These are phyloP conservation scores for Cacatua alba DNA, from an alignment of 2,113 vertebrate genomes.

Conservation along the genomic window DNA sequence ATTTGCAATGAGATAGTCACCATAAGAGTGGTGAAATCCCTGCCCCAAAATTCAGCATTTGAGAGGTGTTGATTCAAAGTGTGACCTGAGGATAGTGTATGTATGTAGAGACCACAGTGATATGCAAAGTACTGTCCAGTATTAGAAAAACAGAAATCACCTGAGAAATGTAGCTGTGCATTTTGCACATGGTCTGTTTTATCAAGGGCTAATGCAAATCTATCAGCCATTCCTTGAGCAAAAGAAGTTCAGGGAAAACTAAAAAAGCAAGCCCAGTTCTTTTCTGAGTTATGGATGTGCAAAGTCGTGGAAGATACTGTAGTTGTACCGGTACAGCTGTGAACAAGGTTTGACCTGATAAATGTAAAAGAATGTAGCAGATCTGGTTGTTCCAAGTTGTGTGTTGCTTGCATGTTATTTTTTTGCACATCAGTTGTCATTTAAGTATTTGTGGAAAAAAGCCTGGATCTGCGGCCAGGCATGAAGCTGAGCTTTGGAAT, in stretches of 20 bases:
- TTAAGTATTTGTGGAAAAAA: conserved; percentile 74
- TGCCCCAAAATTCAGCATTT: background rate
- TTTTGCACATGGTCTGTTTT: background rate
- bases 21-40: background rate
- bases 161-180: background rate
- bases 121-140: background rate
- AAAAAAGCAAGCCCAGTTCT: background rate
- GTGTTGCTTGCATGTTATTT: background rate
- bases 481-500: conserved; percentile 79
- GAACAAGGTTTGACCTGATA: background rate
- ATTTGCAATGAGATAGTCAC: background rate
- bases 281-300: background rate
- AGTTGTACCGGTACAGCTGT: background rate
- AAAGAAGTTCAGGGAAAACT: background rate
- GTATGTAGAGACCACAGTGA: background rate
- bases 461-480: conserved; percentile 77
- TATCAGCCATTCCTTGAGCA: background rate
- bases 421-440: background rate
- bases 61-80: background rate
- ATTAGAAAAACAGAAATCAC: background rate
- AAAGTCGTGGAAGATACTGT: background rate
- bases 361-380: background rate
- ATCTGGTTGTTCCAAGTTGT: background rate
- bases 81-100: background rate
- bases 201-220: background rate